These are phyloP conservation scores for Virgularia gustaviana DNA, from an alignment of 92 coral and sea anemone genomes.

Conservation along the genomic window DNA sequence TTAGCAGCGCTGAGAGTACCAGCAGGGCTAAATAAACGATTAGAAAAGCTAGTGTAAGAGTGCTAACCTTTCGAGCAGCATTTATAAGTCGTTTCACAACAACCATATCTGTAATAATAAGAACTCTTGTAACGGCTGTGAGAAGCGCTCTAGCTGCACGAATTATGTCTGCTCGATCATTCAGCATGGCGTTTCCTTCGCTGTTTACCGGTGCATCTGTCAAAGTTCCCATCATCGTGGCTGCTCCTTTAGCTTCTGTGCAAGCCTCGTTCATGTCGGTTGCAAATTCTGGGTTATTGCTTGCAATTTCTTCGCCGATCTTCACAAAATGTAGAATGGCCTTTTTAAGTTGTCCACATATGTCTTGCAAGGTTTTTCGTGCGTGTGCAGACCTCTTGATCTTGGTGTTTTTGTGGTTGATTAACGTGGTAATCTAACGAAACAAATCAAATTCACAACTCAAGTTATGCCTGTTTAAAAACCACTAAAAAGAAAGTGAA, in stretches of 20 bases:
- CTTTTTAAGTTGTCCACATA: conserved; percentile 70
- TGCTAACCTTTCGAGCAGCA: conserved; percentile 87
- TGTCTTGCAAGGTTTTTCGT: conserved; percentile 67
- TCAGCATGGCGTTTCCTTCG: conserved; percentile 50
- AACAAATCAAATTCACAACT: not conserved
- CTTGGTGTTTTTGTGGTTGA: conserved; percentile 80
- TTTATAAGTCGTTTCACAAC: conserved; percentile 82
- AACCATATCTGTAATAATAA: conserved; percentile 88
- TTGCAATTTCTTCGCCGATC: conserved; percentile 93
- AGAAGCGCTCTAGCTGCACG: conserved; percentile 83
- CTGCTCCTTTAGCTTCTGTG: conserved; percentile 88
- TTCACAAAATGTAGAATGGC: conserved; percentile 86
- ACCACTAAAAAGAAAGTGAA: not conserved
- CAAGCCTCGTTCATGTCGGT: conserved; percentile 90
- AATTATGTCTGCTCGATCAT: conserved; percentile 73
- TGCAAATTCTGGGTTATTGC: conserved; percentile 85
- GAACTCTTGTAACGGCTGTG: conserved; percentile 87
- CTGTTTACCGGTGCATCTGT: conserved; percentile 56
- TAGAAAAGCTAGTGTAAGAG: not conserved
- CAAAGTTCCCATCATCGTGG: conserved; percentile 72
- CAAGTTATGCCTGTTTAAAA: not conserved
- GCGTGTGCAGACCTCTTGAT: conserved; percentile 67
- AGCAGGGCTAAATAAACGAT: not conserved
- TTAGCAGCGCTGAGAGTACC: not conserved
- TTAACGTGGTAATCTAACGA: conserved; percentile 82